Evolutionary conservation across 2,113 vertebrate species (phyloP), one percentile per base, ranked within the genome.

Genomic region (Calcarius ornatus): DNA sequence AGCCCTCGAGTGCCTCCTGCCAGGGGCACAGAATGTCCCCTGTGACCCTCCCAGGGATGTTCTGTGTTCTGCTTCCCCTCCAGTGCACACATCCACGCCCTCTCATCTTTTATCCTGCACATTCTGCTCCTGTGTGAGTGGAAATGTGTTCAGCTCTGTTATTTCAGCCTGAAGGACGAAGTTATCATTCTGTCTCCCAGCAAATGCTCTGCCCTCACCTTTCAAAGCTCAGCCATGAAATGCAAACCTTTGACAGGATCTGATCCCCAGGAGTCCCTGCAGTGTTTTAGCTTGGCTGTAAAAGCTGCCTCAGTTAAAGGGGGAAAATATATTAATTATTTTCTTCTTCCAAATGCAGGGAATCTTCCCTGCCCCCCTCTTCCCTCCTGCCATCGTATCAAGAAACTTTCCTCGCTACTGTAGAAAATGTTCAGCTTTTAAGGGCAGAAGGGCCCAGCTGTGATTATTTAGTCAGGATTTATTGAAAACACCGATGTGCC

Each of bases 81-180:
- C 61, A 81, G 2, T 13, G 31, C 65, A 22, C 69, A 15, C 51
- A 65, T 27, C 51, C 21, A 31, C 27, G 28, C 65, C 72, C 69
- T 11, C 40, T 79, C 45, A 60, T 43, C 89, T 84, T 91, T 92
- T 69, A 61, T 76, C 61, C 81, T 13, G 4, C 15, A 9, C 30
- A 38, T 68, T 69, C 91, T 95, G 77, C 73, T 76, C 86, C 24
- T 76, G 61, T 91, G 91, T 42, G 57, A 85, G 38, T 82, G 84
- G 75, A 68, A 94, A 85, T 71, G 11, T 25, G 40, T 48, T 81
- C 94, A 53, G 53, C 61, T 84, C 60, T 76, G 82, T 77, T 92
- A 17, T 93, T 85, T 61, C n/a, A 91, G 69, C 64, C 86, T 81
- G 91, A 95, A 97, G 93, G 89, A 92, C 91, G 4, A 76, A 88